Evolutionary conservation across 2,888 invertebrate genomes (phyloP).

Genomic region (Drosophila greeni): DNA sequence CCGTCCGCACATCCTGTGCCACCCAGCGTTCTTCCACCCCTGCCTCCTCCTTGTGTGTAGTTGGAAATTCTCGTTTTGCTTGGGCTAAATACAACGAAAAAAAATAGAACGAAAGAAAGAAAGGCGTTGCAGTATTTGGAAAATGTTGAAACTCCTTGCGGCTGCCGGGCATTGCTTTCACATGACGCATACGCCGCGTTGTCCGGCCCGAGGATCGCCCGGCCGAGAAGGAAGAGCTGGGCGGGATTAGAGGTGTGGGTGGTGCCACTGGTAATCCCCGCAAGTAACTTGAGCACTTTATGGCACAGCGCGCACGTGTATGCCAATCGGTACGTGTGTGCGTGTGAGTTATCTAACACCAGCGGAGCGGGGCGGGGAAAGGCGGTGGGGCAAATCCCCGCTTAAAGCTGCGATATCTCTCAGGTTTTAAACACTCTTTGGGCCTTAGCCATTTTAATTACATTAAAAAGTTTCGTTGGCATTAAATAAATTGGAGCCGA

Average conservation of each 20-base stretch:
- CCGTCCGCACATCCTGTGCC: slow-evolving; percentile 71
- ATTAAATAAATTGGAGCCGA: slow-evolving; percentile 68
- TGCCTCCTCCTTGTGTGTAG: slow-evolving; percentile 41
- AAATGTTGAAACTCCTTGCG: slow-evolving; percentile 53
- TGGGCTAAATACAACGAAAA: slow-evolving; percentile 53
- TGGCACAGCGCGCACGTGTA: slow-evolving; percentile 54
- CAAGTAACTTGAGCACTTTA: slow-evolving; percentile 69
- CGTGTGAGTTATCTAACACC: slow-evolving; percentile 29
- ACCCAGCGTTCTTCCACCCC: background rate
- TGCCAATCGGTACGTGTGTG: slow-evolving; percentile 22
- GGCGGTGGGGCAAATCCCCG: slow-evolving; percentile 13
- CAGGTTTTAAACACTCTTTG: slow-evolving; percentile 51
- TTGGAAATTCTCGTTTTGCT: slow-evolving; percentile 48
- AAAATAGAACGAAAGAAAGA: slow-evolving; percentile 46
- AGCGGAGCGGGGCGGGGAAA: background rate
- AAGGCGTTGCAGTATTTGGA: slow-evolving; percentile 63
- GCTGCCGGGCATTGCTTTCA: slow-evolving; percentile 34
- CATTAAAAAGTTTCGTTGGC: slow-evolving; percentile 65
- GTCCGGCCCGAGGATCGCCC: slow-evolving; percentile 43
- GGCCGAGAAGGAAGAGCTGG: slow-evolving; percentile 2
- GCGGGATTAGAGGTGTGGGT: slow-evolving; percentile 10
- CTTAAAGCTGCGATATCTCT: slow-evolving; percentile 50
- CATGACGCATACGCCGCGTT: slow-evolving; percentile 66
- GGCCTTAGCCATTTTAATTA: slow-evolving; percentile 69
- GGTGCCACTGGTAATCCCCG: slow-evolving; percentile 53